Conservation (phyloP, 2,113 vertebrate species). For the Antechinus stuartii region DNA sequence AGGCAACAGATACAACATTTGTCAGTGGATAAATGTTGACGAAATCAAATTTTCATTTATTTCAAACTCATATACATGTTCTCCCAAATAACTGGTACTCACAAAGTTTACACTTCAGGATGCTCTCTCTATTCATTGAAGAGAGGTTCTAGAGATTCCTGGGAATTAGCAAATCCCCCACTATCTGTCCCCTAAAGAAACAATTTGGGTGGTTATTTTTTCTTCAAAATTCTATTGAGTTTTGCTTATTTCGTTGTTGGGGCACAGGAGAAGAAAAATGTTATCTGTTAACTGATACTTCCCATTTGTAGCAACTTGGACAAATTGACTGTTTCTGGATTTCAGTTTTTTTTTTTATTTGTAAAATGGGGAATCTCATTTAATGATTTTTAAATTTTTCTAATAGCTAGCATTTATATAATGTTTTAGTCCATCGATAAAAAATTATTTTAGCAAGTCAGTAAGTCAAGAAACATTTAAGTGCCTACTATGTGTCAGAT, state of each 20-base stretch:
- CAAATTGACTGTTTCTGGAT: not conserved
- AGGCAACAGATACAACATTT: not conserved
- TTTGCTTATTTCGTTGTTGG: not conserved
- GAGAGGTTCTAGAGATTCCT: not conserved
- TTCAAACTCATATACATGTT: not conserved
- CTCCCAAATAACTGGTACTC: not conserved
- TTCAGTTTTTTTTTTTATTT: not conserved
- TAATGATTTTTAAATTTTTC: not conserved
- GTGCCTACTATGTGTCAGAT: not conserved
- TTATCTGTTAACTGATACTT: not conserved
- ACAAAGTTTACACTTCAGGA: not conserved
- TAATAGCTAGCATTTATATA: not conserved
- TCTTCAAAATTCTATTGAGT: not conserved
- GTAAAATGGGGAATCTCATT: not conserved
- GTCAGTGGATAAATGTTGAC: not conserved
- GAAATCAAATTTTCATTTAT: not conserved
- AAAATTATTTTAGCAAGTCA: not conserved
- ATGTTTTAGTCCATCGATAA: not conserved
- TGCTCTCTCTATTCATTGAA: not conserved
- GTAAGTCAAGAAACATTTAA: not conserved
- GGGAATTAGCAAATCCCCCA: not conserved
- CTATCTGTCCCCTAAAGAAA: not conserved
- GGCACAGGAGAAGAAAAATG: not conserved
- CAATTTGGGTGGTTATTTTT: not conserved
- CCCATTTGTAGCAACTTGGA: not conserved